Percentiles rank a stretch among this genome's conserved stretches.
These are phyloP conservation scores for Lysandra bellargus DNA, from an alignment of 2,888 invertebrate species.

Conservation along the genomic window DNA sequence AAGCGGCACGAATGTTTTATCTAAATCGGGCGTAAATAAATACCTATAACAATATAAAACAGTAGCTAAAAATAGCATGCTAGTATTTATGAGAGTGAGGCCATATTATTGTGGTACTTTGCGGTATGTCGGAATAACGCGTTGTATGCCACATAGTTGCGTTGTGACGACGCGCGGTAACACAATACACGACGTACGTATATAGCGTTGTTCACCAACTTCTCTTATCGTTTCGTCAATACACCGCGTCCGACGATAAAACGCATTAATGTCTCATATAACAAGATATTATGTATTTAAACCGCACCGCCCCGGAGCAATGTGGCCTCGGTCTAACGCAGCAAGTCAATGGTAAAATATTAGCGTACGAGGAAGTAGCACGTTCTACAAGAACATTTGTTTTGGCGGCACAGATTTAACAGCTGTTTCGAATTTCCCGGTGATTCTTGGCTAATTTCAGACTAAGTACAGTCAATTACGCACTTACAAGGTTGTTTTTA, in stretches of 20 bases:
- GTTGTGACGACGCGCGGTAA: neutral
- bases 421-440: conserved; percentile 33
- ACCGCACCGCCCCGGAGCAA: neutral
- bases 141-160: neutral
- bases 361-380: conserved; percentile 40
- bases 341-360: conserved; percentile 9
- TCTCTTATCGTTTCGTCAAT: neutral
- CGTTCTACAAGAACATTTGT: conserved; percentile 33
- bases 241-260: neutral
- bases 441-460: conserved; percentile 31
- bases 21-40: neutral
- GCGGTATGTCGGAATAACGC: neutral
- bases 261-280: neutral
- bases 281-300: neutral
- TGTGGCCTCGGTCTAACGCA: neutral
- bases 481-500: neutral
- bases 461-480: neutral
- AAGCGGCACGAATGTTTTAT: conserved; percentile 2
- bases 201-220: neutral
- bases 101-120: neutral
- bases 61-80: neutral
- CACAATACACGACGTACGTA: too few species aligned
- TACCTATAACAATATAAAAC: conserved; percentile 5
- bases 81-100: neutral
- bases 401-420: conserved; percentile 26